Evolutionary conservation across 2,113 vertebrate genomes (phyloP), one percentile per base, ranked within the genome.

Genomic region (Onychorhynchus coronatus): DNA sequence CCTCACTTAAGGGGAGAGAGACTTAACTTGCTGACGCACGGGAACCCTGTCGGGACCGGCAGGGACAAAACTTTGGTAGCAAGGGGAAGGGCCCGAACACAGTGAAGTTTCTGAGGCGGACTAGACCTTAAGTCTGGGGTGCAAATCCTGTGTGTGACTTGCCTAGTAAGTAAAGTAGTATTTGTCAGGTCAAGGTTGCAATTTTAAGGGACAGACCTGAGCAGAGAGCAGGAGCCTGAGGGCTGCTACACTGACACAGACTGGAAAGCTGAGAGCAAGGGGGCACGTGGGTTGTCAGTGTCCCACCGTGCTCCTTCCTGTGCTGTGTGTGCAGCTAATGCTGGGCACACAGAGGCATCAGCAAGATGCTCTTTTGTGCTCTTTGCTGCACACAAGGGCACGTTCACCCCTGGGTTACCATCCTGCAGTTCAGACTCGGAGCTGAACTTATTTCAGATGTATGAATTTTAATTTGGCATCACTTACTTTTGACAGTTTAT

Each of bases 391-490:
- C 55, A 9, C 15, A 27, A 13, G 15, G 44, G 24, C n/a, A 33
- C 0, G 0, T n/a, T 59, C 25, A 41, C 16, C 5, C 35, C 0
- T 1, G 30, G 18, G 58, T 79, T 59, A 28, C 49, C 5, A 5
- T 25, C 22, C 61, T 77, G 37, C 53, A 50, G 35, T 16, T 25
- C 44, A 81, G 44, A 37, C 55, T 72, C 0, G 0, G 41, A 58
- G 16, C 53, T 74, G 63, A 59, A 35, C 20, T 91, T 37, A 15
- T 18, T 88, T 82, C 49, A n/a, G 37, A 12, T 21, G 7, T 37
- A 4, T 19, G 46, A 55, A 44, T 82, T 76, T 68, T 24, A 63
- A 20, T 75, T 68, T 85, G 63, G 28, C 3, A 3, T 82, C 3
- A 2, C 42, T 84, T 74, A 11, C 42, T 28, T 93, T 63, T 80